These are phyloP conservation scores for Pyrgus malvae DNA, from an alignment of 2,888 invertebrate genomes.

Conservation along the genomic window DNA sequence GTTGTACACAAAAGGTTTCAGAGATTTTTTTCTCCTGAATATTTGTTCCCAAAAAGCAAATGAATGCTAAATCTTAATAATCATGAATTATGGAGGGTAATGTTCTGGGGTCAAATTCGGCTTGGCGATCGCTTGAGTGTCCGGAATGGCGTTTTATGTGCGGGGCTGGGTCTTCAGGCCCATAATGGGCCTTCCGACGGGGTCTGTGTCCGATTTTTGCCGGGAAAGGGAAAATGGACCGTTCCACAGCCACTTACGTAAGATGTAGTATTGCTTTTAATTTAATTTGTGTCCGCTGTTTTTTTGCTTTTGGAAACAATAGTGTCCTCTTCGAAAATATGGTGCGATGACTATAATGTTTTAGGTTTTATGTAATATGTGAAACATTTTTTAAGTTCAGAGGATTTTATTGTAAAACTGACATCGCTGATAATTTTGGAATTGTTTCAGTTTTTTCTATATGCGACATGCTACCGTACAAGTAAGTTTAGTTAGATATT, in stretches of 20 bases:
- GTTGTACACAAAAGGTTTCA: no score
- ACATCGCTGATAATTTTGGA: no score
- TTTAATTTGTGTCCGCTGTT: slow-evolving; percentile 1
- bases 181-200: background rate
- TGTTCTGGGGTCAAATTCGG: slow-evolving; percentile 6
- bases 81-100: slow-evolving; percentile 1
- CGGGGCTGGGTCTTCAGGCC: background rate
- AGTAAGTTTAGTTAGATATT: no score
- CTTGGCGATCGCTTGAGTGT: background rate
- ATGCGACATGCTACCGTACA: no score
- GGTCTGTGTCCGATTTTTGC: slow-evolving; percentile 7
- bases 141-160: slow-evolving; percentile 1
- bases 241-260: slow-evolving; percentile 5
- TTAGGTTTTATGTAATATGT: no score
- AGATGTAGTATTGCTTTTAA: slow-evolving; percentile 8
- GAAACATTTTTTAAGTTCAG: no score
- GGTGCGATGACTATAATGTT: no score
- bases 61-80: slow-evolving; percentile 4
- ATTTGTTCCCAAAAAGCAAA: background rate
- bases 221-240: slow-evolving; percentile 3
- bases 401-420: no score
- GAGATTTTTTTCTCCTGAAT: no score
- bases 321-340: no score
- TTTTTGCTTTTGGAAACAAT: background rate
- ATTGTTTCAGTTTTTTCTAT: no score